Base-by-base conservation (phyloP, 2,888 invertebrate species). In the Epinotia ramella region DNA sequence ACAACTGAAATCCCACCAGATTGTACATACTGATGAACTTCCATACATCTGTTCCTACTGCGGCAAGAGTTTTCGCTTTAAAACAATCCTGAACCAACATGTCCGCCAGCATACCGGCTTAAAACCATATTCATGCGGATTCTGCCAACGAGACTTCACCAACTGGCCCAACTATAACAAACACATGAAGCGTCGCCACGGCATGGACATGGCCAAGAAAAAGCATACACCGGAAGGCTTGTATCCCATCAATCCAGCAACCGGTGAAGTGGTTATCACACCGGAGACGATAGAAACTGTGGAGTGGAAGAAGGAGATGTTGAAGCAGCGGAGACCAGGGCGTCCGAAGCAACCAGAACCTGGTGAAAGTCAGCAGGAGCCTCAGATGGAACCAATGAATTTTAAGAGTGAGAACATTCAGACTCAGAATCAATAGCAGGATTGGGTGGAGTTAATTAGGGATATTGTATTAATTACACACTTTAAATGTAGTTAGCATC, bases 81-180 rank as follows among this genome's bases (percentile, higher is more conserved):
- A 96, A 87, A 96, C 96, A 18, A 96, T 96, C 62, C 88, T 96
- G 65, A 96, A 96, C 75, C 95, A 96, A n/a, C 97, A 97, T 84
- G 86, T 96, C 49, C 93, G 96, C 28, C 96, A 96, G 80, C 97
- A 97, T 81, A 96, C 96, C 0, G 95, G 95, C 0, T 96, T 96
- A 63, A 94, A 96, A 66, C 97, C 97, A 0, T 97, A 97, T 84
- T 96, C 96, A 0, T 97, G 97, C 81, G 84, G 95, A 16, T 95
- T 96, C 76, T 97, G 97, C 83, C 95, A 96, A 81, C 80, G 87
- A 13, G 87, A 96, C 81, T 97, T 97, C 81, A 96, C 96, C 0
- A 97, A 97, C 86, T 97, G 97, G 96, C 96, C 97, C 0, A 97
- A 97, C 89, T 97, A 96, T 82, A 97, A 97, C 83, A 97, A 97